A percentile compares a stretch with the other conserved stretches of the same genome.
Evolutionary conservation across 2,797 vertebrate species (phyloP).

Genomic region (Poecilia wingei): DNA sequence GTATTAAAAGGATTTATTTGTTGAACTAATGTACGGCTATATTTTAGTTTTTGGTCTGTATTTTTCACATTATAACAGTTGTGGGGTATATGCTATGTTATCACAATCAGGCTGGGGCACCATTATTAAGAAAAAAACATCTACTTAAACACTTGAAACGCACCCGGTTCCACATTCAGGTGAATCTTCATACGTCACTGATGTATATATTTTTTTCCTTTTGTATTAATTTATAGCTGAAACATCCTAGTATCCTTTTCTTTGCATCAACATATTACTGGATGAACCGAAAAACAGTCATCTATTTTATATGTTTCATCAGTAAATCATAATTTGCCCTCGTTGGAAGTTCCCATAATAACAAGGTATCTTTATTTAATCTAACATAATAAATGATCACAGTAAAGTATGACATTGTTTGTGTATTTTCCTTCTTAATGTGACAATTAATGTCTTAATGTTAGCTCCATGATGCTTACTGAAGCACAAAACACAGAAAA

Average conservation of each 20-base stretch:
- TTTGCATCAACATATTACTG: neutral
- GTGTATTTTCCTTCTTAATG: neutral
- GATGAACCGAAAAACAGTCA: neutral
- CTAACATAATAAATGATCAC: neutral
- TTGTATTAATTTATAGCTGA: neutral
- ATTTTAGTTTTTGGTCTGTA: neutral
- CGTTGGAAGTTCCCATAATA: neutral
- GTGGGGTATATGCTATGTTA: neutral
- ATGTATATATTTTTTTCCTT: neutral
- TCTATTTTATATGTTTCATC: neutral
- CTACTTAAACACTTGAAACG: neutral
- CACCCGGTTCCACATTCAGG: no score
- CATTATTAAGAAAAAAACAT: neutral
- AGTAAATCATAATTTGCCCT: neutral
- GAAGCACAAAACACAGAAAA: neutral
- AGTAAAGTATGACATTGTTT: neutral
- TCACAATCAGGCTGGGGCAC: neutral
- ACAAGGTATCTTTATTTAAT: neutral
- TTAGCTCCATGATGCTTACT: neutral
- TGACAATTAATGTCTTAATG: no score
- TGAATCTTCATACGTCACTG: neutral
- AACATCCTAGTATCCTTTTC: neutral
- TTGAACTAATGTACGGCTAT: neutral
- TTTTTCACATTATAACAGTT: neutral
- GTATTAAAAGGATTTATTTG: neutral